Conservation (phyloP, 1,140 invertebrate genomes). For the Antheraea mylitta region DNA sequence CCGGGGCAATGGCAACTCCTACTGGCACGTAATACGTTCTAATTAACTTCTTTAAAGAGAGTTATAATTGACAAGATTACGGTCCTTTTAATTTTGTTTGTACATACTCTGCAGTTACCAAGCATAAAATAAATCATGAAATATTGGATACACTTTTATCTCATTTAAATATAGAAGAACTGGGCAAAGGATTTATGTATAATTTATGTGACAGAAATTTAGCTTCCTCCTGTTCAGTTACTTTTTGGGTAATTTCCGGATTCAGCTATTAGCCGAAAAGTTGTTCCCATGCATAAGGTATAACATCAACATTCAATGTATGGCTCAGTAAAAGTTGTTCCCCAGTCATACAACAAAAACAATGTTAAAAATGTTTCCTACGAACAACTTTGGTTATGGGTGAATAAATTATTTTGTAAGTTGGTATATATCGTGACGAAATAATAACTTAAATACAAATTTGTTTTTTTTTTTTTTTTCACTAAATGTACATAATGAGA, state of each 20-base stretch:
- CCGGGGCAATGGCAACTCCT: no score
- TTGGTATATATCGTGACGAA: background rate
- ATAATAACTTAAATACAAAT: no score
- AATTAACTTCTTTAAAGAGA: no score
- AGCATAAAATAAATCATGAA: background rate
- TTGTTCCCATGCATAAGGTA: conserved; percentile 46
- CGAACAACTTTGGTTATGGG: background rate
- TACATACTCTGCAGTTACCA: no score
- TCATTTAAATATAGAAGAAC: no score
- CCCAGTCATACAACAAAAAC: conserved; percentile 11
- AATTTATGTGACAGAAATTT: conserved; percentile 7
- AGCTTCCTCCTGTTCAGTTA: background rate
- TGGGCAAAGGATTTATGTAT: background rate
- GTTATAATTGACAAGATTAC: no score
- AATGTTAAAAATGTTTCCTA: conserved; percentile 2
- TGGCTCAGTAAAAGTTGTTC: conserved; percentile 34
- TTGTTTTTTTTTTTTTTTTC: no score
- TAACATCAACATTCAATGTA: conserved; percentile 23
- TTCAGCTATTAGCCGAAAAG: conserved; percentile 32
- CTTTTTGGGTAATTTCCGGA: conserved; percentile 27
- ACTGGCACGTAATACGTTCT: no score
- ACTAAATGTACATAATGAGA: no score
- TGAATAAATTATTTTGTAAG: background rate
- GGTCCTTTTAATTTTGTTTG: no score
- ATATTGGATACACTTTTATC: background rate